Evolutionary conservation across 2,113 vertebrate species (phyloP).

Genomic region (Malurus alboscapulatus): DNA sequence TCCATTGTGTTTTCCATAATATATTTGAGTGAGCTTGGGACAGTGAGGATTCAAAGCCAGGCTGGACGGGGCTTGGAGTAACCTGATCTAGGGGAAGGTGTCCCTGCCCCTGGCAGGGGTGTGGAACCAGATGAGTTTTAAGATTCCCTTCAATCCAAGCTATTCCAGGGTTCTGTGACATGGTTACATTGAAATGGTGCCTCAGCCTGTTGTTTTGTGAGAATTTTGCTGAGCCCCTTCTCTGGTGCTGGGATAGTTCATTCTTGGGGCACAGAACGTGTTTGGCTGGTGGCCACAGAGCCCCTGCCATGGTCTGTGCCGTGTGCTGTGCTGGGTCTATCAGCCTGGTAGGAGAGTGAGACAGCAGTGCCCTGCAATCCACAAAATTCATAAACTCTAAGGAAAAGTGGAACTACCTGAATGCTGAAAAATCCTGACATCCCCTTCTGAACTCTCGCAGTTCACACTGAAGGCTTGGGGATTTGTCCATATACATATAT

Average conservation of each 20-base stretch:
- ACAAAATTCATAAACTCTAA: too few relatives aligned
- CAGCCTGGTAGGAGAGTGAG: neutral
- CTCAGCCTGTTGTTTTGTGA: neutral
- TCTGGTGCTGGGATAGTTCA: neutral
- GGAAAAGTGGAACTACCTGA: neutral
- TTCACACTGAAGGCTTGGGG: neutral
- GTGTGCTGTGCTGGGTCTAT: neutral
- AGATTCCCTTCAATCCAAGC: neutral
- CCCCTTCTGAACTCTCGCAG: neutral
- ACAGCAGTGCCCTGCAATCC: neutral
- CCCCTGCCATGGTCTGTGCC: fast-evolving
- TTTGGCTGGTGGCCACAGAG: neutral
- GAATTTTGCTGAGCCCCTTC: neutral
- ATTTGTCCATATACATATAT: neutral
- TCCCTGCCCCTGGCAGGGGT: neutral
- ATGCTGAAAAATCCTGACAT: neutral
- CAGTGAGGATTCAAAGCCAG: neutral
- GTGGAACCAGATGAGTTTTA: fast-evolving
- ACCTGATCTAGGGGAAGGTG: neutral
- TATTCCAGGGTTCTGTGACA: too few relatives aligned
- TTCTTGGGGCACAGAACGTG: fast-evolving
- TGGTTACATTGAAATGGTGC: neutral
- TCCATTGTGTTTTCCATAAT: neutral
- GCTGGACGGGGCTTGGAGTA: neutral
- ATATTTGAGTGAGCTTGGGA: neutral